These are phyloP conservation scores for Drosophila mayaguana DNA, from an alignment of 2,888 invertebrate species.

Conservation along the genomic window DNA sequence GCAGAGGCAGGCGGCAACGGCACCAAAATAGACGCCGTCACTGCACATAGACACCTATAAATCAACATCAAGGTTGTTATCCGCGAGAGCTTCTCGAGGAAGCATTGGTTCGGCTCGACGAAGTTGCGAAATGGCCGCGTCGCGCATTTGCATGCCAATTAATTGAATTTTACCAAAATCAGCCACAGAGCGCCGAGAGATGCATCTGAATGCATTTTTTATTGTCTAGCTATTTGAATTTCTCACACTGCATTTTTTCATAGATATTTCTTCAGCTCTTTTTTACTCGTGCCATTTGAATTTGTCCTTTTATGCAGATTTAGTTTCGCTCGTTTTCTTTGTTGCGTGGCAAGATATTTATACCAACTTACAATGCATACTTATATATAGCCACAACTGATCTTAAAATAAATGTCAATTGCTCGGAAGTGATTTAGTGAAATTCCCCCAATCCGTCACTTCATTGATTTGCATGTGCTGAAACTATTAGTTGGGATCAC, in stretches of 20 bases:
- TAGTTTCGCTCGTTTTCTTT: constrained; percentile 37
- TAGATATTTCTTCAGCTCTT: constrained; percentile 8
- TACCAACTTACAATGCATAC: constrained; percentile 23
- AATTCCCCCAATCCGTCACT: constrained; percentile 38
- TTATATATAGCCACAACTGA: constrained; percentile 34
- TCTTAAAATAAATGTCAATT: constrained; percentile 54
- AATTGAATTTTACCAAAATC: constrained; percentile 67
- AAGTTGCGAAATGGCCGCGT: constrained; percentile 70
- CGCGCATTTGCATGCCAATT: constrained; percentile 61
- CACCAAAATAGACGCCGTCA: constrained; percentile 66
- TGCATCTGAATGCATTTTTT: constrained; percentile 34
- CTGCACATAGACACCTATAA: constrained; percentile 71
- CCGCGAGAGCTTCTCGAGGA: constrained; percentile 70
- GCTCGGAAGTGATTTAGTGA: constrained; percentile 70
- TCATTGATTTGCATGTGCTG: constrained; percentile 20
- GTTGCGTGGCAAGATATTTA: constrained; percentile 34
- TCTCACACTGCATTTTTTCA: constrained; percentile 17
- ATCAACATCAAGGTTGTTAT: constrained; percentile 84
- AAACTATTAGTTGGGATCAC: constrained; percentile 7
- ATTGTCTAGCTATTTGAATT: constrained; percentile 31
- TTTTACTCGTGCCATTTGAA: constrained; percentile 48
- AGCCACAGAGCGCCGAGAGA: constrained; percentile 40
- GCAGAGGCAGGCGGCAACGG: constrained; percentile 21
- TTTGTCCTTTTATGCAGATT: constrained; percentile 70
- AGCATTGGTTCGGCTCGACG: constrained; percentile 50